Percentiles rank a stretch among this genome's conserved stretches.
phyloP scores from a whole-genome alignment of 2,113 vertebrate species.

The Petaurus breviceps region DNA sequence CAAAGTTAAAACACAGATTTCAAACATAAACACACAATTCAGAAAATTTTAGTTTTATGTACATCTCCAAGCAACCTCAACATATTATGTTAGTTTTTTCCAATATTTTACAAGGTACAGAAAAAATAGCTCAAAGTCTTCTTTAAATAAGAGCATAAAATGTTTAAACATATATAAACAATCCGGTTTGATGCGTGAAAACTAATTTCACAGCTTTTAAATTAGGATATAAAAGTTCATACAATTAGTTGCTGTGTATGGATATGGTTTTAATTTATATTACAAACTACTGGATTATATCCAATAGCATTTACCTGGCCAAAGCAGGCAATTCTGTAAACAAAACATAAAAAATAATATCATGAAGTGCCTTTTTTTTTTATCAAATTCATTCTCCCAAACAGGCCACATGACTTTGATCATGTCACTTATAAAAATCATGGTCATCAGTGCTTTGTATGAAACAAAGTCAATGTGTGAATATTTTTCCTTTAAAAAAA shows the following conservation, averaged over 20 bases:
- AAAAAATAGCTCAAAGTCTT: slow-evolving; percentile 96
- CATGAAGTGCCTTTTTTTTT: slow-evolving; percentile 82
- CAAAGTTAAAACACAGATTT: slow-evolving; percentile 98
- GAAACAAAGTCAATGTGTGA: slow-evolving; percentile 83
- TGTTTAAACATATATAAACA: slow-evolving; percentile 91
- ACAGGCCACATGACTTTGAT: slow-evolving; percentile 82
- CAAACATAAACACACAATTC: slow-evolving; percentile 96
- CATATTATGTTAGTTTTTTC: slow-evolving; percentile 92
- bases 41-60: slow-evolving; percentile 96
- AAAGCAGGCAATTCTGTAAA: slow-evolving; percentile 92
- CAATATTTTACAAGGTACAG: slow-evolving; percentile 96
- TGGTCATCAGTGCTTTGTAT: slow-evolving; percentile 84
- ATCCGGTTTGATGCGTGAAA: slow-evolving; percentile 92
- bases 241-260: slow-evolving; percentile 88
- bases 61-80: slow-evolving; percentile 95
- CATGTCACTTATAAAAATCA: slow-evolving; percentile 83
- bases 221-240: slow-evolving; percentile 92
- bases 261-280: slow-evolving; percentile 90
- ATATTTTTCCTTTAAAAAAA: slow-evolving; percentile 74
- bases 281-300: slow-evolving; percentile 92
- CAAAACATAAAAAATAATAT: slow-evolving; percentile 88
- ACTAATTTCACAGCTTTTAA: slow-evolving; percentile 91
- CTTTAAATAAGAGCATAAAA: slow-evolving; percentile 98
- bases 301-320: slow-evolving; percentile 89
- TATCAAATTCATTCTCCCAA: slow-evolving; percentile 78